Conservation (phyloP, 2,113 vertebrate species). For the Terrapene triunguis region DNA sequence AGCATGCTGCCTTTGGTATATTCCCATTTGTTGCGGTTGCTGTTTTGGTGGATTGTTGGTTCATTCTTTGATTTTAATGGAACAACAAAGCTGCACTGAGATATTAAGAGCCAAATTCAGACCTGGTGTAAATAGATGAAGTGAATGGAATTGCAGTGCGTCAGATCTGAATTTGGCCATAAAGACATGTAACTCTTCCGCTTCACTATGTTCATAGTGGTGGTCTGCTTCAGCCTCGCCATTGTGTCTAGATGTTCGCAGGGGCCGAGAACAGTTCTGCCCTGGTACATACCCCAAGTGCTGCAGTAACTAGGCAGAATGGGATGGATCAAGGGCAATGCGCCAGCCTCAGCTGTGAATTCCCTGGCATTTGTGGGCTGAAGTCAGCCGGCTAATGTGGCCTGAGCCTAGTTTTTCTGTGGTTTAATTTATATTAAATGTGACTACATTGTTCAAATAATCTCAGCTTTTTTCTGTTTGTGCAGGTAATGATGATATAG, state of each 20-base stretch:
- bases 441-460: constrained; percentile 52
- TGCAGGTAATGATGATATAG: constrained; percentile 84
- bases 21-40: fast-evolving
- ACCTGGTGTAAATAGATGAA: background rate
- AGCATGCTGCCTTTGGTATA: background rate
- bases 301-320: fast-evolving
- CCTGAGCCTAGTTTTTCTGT: background rate
- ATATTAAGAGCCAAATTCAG: fast-evolving
- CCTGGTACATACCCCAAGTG: background rate
- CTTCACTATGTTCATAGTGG: background rate
- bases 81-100: background rate
- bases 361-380: background rate
- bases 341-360: background rate
- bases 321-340: background rate
- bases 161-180: background rate
- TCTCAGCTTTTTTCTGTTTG: constrained; percentile 51
- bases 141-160: fast-evolving
- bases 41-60: background rate
- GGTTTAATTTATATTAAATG: constrained; percentile 51
- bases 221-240: background rate
- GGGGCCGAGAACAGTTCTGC: background rate
- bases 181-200: background rate
- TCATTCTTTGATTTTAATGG: background rate
- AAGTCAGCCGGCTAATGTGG: fast-evolving
- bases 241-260: background rate